Evolutionary conservation across 2,113 vertebrate species (phyloP).

Genomic region (Pluvialis apricaria): DNA sequence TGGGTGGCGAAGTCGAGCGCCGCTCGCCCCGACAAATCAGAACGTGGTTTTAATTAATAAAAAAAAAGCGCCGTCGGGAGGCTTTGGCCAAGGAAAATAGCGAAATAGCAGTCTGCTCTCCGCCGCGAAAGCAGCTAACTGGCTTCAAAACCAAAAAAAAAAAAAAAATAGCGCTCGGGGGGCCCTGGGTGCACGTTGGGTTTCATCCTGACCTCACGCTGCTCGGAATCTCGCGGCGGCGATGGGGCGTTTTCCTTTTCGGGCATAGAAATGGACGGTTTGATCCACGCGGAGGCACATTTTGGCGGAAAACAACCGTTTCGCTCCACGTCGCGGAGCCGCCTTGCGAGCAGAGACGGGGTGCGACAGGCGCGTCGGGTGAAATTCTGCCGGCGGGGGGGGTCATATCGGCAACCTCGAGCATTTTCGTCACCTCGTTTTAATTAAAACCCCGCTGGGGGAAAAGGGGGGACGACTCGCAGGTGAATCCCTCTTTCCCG

Average conservation of each 20-base stretch:
- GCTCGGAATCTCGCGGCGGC: accelerated
- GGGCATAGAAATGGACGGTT: background rate
- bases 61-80: background rate
- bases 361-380: accelerated
- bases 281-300: accelerated
- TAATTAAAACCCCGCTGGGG: background rate
- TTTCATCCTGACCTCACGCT: background rate
- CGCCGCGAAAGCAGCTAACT: background rate
- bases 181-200: accelerated
- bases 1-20: background rate
- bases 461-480: background rate
- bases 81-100: background rate
- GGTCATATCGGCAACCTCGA: accelerated
- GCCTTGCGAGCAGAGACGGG: background rate
- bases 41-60: background rate
- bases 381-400: background rate
- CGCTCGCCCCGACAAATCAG: background rate
- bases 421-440: background rate
- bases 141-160: background rate
- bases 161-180: too few relatives aligned
- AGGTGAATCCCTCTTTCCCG: accelerated
- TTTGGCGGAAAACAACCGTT: background rate
- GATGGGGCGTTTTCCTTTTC: background rate
- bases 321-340: accelerated
- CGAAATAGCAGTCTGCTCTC: background rate